Conservation (phyloP, 2,888 invertebrate genomes). For the Amiota minor region DNA sequence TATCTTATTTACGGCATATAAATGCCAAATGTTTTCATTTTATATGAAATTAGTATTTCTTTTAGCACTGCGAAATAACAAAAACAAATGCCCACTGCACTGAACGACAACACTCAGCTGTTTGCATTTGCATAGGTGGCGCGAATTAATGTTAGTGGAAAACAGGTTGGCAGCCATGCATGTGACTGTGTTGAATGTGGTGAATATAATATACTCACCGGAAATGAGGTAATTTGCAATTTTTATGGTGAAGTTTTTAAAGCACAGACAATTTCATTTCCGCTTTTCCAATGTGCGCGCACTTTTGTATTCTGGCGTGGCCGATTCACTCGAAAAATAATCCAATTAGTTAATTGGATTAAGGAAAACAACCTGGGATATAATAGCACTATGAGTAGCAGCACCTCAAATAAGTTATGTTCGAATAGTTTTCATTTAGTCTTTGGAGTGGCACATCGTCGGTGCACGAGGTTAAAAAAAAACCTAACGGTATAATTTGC, state of each 20-base stretch:
- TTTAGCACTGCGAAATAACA: constrained; percentile 31
- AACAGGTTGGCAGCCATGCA: not conserved
- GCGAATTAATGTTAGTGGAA: not conserved
- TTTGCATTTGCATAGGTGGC: not conserved
- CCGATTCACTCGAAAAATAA: constrained; percentile 43
- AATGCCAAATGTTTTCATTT: constrained; percentile 5
- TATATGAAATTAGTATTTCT: constrained; percentile 39
- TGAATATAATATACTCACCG: not conserved
- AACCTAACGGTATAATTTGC: constrained; percentile 37
- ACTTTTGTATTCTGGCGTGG: constrained; percentile 7
- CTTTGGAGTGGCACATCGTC: constrained; percentile 40
- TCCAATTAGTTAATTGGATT: constrained; percentile 71
- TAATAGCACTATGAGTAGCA: constrained; percentile 50
- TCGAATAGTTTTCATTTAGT: constrained; percentile 53
- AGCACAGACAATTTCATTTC: constrained; percentile 18
- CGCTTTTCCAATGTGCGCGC: constrained; percentile 38
- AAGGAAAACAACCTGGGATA: constrained; percentile 46
- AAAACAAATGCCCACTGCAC: constrained; percentile 29
- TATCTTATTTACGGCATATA: not conserved
- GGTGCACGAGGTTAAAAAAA: no score
- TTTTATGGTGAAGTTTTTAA: not conserved
- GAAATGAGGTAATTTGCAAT: not conserved
- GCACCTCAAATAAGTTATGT: constrained; percentile 44
- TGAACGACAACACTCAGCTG: constrained; percentile 51
- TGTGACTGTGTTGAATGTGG: not conserved